Base-by-base conservation (phyloP, 2,888 invertebrate species). In the Stenurella melanura region DNA sequence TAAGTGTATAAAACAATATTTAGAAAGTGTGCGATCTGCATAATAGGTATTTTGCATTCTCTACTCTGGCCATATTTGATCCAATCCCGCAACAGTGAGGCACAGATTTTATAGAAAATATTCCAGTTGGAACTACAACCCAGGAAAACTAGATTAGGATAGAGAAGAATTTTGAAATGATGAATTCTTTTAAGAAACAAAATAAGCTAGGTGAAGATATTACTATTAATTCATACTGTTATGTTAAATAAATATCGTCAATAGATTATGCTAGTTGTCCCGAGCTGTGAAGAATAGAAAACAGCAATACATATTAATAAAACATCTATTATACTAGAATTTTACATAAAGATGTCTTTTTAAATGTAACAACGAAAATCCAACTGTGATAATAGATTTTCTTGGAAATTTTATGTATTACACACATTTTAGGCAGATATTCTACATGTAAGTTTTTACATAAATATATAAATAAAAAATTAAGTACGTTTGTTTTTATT, bases 11-110 rank as follows among this genome's bases (percentile, higher is more conserved):
- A 75, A 80, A 79, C 75, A 79, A 72, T 72, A 74, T 54, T 74
- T 75, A 61, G 77, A 79, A 81, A 80, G 73, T 82, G 83, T 84
- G 83, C 84, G 83, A 78, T 82, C 81, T 75, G 78, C 73, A 73
- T 71, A 74, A 74, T 71, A 64, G n/a, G 67, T 64, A 61, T 54
- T 66, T 58, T 57, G 61, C 64, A 74, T 50, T 21, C 63, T 54
- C 30, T 26, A 72, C 42, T 56, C 42, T 70, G 74, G 72, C 72
- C 61, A 19, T 15, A 70, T 67, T 67, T 54, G 26, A 72, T 63
- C 72, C 72, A 72, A 63, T 72, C 61, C 72, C 61, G 72, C 63
- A 63, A 21, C 21, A 38, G 70, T 72, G 77, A 80, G 80, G 80
- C 80, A 79, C 80, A 78, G 77, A 78, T 63, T 75, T 77, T 75